phyloP scores from a whole-genome alignment of 2,888 invertebrate species.

The Plagiodera versicolora region DNA sequence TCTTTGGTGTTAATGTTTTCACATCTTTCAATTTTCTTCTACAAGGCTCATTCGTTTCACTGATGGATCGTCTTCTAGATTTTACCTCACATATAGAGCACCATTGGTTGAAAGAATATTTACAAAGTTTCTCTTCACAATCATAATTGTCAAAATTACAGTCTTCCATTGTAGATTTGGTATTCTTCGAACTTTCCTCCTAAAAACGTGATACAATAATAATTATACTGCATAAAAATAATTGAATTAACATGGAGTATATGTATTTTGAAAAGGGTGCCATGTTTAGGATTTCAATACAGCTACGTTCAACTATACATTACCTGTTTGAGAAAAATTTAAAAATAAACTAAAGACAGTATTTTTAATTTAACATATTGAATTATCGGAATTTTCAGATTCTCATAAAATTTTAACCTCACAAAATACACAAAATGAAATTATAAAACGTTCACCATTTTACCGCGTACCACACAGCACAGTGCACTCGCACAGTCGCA shows the following conservation, averaged over 20 bases:
- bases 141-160: slow-evolving; percentile 44
- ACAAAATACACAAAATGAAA: neutral
- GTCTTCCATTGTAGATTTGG: slow-evolving; percentile 42
- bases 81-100: slow-evolving; percentile 52
- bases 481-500: no score
- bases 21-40: slow-evolving; percentile 50
- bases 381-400: neutral
- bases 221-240: neutral
- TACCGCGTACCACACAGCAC: no score
- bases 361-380: no score
- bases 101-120: slow-evolving; percentile 49
- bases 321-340: no score
- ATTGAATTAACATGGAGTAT: neutral
- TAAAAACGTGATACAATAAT: neutral
- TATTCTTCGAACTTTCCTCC: neutral
- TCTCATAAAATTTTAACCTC: neutral
- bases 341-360: no score
- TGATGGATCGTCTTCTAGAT: slow-evolving; percentile 48
- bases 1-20: slow-evolving; percentile 48
- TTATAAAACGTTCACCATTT: no score
- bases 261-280: neutral
- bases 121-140: slow-evolving; percentile 45
- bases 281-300: no score
- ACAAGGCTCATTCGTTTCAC: slow-evolving; percentile 49
- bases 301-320: no score